phyloP scores from a whole-genome alignment of 2,113 vertebrate genomes.

The Larimichthys crocea region DNA sequence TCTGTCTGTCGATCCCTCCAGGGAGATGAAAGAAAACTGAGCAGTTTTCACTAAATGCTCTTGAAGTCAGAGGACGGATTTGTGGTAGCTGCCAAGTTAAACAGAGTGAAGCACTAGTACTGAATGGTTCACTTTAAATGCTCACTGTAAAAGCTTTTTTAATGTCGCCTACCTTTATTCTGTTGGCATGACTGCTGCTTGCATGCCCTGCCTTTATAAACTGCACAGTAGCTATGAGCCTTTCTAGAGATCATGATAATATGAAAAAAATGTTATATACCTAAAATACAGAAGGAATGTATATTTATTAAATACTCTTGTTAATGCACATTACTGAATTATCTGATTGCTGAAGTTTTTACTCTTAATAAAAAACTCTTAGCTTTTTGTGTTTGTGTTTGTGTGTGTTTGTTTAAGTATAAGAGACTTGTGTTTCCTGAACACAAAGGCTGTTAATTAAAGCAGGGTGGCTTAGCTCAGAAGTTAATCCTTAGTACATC shows the following conservation, averaged over 20 bases:
- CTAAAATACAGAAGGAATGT: conserved; percentile 76
- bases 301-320: conserved; percentile 75
- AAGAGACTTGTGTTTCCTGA: conserved; percentile 19
- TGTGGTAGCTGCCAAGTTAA: conserved; percentile 21
- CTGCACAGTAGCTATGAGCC: conserved; percentile 61
- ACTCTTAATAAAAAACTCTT: conserved; percentile 78
- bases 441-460: conserved; percentile 40
- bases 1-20: neutral
- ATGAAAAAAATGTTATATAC: conserved; percentile 54
- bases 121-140: conserved; percentile 26
- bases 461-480: conserved; percentile 36
- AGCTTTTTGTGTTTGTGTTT: neutral
- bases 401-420: neutral
- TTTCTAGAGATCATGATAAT: conserved; percentile 59
- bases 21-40: neutral
- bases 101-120: conserved; percentile 20
- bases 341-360: conserved; percentile 64
- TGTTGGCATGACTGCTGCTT: conserved; percentile 73
- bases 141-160: conserved; percentile 51
- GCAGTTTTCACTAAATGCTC: conserved; percentile 12
- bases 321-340: conserved; percentile 63
- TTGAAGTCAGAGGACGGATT: neutral
- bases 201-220: conserved; percentile 79
- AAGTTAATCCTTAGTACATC: conserved; percentile 30
- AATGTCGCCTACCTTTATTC: conserved; percentile 61